Conservation (phyloP, 2,888 invertebrate species). For the Cryptus viduatorius region DNA sequence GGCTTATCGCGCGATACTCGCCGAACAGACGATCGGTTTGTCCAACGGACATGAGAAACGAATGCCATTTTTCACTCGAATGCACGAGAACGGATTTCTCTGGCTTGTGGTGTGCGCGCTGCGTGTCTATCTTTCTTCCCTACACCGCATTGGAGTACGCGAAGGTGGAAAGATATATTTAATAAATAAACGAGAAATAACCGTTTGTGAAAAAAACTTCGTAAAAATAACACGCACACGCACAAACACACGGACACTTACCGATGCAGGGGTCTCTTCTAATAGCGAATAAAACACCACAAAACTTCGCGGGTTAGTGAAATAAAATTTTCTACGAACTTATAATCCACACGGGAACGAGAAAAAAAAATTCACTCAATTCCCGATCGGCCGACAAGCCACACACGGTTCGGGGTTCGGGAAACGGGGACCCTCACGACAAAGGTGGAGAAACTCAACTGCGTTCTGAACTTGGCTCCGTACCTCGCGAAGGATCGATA, state of each 20-base stretch:
- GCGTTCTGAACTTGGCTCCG: constrained; percentile 75
- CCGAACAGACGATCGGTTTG: no score
- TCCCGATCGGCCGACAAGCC: constrained; percentile 21
- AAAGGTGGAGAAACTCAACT: constrained; percentile 78
- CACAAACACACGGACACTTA: neutral
- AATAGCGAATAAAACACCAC: neutral
- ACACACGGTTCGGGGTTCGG: constrained; percentile 56
- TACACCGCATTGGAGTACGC: no score
- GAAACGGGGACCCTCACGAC: constrained; percentile 72
- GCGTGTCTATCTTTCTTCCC: no score
- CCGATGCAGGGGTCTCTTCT: neutral
- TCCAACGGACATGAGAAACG: no score
- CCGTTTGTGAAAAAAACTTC: no score
- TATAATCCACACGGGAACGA: neutral
- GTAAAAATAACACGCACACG: neutral
- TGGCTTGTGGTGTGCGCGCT: no score
- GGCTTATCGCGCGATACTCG: no score
- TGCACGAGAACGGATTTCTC: no score
- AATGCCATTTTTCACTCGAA: no score
- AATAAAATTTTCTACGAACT: neutral
- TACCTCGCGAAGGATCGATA: constrained; percentile 57
- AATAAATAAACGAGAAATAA: no score
- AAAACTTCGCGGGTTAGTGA: neutral
- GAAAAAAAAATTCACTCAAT: constrained; percentile 38
- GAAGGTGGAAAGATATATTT: no score